Evolutionary conservation across 2,888 invertebrate species (phyloP), one percentile per base, ranked within the genome.

Genomic region (Dione vanillae): DNA sequence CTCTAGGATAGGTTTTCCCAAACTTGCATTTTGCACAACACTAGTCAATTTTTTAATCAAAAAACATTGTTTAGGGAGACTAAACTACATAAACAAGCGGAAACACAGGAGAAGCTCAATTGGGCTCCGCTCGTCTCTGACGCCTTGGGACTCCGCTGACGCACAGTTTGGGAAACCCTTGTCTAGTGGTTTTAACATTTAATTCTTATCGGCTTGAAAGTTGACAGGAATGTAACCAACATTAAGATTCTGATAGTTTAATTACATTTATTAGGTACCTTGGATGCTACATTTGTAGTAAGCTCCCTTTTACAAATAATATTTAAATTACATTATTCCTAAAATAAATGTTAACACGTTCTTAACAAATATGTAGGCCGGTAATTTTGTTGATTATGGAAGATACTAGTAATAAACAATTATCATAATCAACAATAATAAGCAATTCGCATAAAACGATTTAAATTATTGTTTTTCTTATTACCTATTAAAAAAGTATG

Each of bases 141-240:
- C 27, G 27, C 27, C n/a, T n/a, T n/a, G n/a, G n/a, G n/a, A n/a
- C n/a, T n/a, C n/a, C n/a, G 27, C 27, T 5, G 27, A 27, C 5
- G 27, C 27, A 2, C 27, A 27, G 27, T 5, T 27, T 27, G 27
- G 27, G 5, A 27, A 27, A 27, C 27, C 27, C 27, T 19, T 65
- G 72, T 71, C 69, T 75, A 47, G 54, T 68, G 71, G n/a, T n/a
- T 45, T 45, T 16, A 61, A 76, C 77, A 80, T 82, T 79, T 79
- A 78, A 77, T 76, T 76, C 51, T 71, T 65, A 75, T 75, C 65
- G 66, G 71, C 73, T 72, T 74, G 74, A 76, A 76, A 73, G 77
- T 72, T 73, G 74, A 76, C 76, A 73, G 77, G 75, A 74, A 76
- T 77, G 74, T 77, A 67, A 62, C 66, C 69, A 58, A 56, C 27